These are phyloP conservation scores for Cygnus atratus DNA, from an alignment of 2,113 vertebrate genomes.

Conservation along the genomic window DNA sequence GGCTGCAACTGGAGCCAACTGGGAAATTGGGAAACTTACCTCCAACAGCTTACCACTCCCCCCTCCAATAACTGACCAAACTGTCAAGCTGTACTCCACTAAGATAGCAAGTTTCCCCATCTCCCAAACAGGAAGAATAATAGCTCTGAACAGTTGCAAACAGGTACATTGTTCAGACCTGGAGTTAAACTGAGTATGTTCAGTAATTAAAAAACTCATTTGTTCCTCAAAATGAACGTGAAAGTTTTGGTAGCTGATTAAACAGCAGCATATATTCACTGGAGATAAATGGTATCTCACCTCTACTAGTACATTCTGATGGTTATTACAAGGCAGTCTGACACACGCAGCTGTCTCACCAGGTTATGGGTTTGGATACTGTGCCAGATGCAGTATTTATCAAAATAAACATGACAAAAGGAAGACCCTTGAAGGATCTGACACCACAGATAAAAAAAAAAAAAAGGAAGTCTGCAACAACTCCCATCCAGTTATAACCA, in stretches of 20 bases:
- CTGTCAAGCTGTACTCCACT: constrained; percentile 53
- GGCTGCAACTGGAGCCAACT: constrained; percentile 75
- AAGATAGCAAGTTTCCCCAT: constrained; percentile 43
- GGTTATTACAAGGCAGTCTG: background rate
- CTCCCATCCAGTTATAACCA: background rate
- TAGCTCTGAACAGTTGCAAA: constrained; percentile 54
- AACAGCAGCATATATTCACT: background rate
- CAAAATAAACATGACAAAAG: background rate
- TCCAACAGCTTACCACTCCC: constrained; percentile 70
- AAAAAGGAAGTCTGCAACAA: background rate
- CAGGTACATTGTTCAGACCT: constrained; percentile 28
- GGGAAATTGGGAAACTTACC: constrained; percentile 76
- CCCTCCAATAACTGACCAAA: constrained; percentile 64
- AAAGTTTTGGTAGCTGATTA: constrained; percentile 14
- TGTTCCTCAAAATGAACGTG: background rate
- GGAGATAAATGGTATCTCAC: background rate
- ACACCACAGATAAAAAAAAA: background rate
- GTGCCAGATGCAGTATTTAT: constrained; percentile 29
- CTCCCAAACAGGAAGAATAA: constrained; percentile 52
- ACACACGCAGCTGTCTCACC: background rate
- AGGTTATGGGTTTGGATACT: background rate
- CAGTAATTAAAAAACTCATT: background rate
- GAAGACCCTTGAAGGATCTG: constrained; percentile 28
- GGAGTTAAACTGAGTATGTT: constrained; percentile 30
- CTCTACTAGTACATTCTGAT: background rate